Evolutionary conservation across 2,888 invertebrate species (phyloP), one percentile per base, ranked within the genome.

Genomic region (Trachelus troglodyta): DNA sequence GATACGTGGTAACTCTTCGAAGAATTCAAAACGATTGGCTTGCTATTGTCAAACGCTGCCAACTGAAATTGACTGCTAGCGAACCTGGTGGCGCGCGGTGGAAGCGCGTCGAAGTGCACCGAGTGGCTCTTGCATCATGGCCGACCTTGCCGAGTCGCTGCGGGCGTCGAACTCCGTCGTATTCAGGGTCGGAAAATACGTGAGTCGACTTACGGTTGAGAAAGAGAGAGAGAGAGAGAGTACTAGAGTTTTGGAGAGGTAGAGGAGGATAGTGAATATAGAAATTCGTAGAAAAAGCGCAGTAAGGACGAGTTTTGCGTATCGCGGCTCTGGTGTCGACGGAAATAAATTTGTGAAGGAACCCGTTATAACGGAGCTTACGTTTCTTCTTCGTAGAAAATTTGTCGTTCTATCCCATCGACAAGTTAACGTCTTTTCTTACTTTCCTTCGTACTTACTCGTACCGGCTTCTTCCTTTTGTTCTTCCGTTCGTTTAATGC

Each of bases 171-270:
- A 89, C 88, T 85, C 85, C 79, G 79, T 77, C 80, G 78, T 80
- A 87, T 84, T 85, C 87, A 88, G 87, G 88, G 89, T 86, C 87
- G 86, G 85, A 85, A 85, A 86, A 84, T 85, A 85, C 80, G 83
- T 82, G 83, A 85, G 81, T 77, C 80, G 83, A 81, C 80, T 71
- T 71, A 23, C 40, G 9, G 40, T 56, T 56, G 40, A 23, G 9
- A 40, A 12, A 15, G 40, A 15, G 15, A 37, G 37, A 15, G 40
- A 40, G 40, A 6, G 23, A 12, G 12, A 12, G 12, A 37, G 37
- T 1, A 9, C 6, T 56, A 23, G 23, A 9, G 2, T 23, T 23
- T 56, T 6, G 40, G 9, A 23, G 40, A 56, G 40, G 0, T 0
- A 56, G 23, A 56, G 9, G 40, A 23, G 9, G 23, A 56, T 1